Percentiles rank a stretch among this genome's conserved stretches.
Evolutionary conservation across 2,113 vertebrate species (phyloP).

Genomic region (Ancistrus triradiatus): DNA sequence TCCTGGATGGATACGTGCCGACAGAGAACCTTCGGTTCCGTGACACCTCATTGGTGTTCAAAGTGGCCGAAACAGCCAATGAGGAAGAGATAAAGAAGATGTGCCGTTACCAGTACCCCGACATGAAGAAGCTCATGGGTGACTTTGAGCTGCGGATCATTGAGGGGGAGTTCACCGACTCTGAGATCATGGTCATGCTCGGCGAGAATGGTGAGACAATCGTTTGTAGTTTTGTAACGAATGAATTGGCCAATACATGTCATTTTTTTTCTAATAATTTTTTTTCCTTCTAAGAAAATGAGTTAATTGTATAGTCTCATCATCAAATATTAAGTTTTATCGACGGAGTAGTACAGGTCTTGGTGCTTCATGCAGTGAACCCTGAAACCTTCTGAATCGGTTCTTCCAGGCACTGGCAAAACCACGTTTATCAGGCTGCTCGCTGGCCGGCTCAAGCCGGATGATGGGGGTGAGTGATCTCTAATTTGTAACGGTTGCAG

Average conservation of each 20-base stretch:
- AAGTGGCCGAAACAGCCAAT: slow-evolving; percentile 94
- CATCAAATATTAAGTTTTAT: too few species aligned
- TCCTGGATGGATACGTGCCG: slow-evolving; percentile 97
- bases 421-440: slow-evolving; percentile 97
- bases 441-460: slow-evolving; percentile 88
- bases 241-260: background rate
- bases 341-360: too few species aligned
- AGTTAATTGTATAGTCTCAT: too few species aligned
- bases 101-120: slow-evolving; percentile 93
- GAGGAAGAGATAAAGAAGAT: slow-evolving; percentile 97
- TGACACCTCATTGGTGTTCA: slow-evolving; percentile 91
- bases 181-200: slow-evolving; percentile 99
- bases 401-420: slow-evolving; percentile 87
- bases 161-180: slow-evolving; percentile 92
- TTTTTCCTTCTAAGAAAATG: too few species aligned
- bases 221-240: too few species aligned
- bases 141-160: slow-evolving; percentile 88
- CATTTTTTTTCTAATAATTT: too few species aligned
- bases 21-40: slow-evolving; percentile 95
- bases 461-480: slow-evolving; percentile 79
- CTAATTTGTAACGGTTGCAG: background rate
- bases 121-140: slow-evolving; percentile 93
- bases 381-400: too few species aligned
- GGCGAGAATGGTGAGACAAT: slow-evolving; percentile 89
- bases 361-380: too few species aligned